Evolutionary conservation across 1,140 invertebrate species (phyloP), one percentile per base, ranked within the genome.

Genomic region (Hypothenemus hampei): DNA sequence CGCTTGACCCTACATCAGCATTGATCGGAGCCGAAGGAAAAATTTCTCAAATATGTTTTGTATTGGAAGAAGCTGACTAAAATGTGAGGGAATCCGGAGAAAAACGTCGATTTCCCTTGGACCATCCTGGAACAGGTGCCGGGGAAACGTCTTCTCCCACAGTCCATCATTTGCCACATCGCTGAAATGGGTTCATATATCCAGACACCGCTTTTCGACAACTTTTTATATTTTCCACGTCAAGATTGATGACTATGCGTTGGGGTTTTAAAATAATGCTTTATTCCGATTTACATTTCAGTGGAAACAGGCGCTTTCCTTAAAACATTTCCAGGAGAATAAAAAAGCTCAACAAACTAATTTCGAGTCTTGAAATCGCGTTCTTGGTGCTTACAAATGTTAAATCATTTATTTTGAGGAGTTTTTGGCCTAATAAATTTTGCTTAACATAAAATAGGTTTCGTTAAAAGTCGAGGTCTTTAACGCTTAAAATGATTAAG

Each of bases 111-210:
- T 53, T 35, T n/a, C n/a, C 19, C 20, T 13, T 24, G 29, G 50
- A 44, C 50, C 50, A 51, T 51, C 37, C 36, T 16, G 35, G 23
- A 51, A 51, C 48, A 53, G 50, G 50, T 53, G 50, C 50, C 26
- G 50, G 50, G 24, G 26, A 44, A 44, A 19, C 29, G 19, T 33
- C 20, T 44, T 35, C 31, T 51, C 50, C 40, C 50, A 53, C 50
- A 53, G 50, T 53, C 36, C 40, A 53, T 53, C 50, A 53, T 53
- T 53, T 53, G 50, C 50, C 50, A 53, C 50, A 53, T 44, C 50
- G 40, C 16, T 33, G 50, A 53, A 53, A 53, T 53, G 50, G 50
- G 50, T 53, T 53, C 50, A 53, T 53, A 53, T 53, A 53, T 53
- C 50, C 50, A 43, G 41, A 22, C 47, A 53, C 50, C 50, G 50